Conservation (phyloP, 1,140 invertebrate species). For the Xylocopa sonorina region DNA sequence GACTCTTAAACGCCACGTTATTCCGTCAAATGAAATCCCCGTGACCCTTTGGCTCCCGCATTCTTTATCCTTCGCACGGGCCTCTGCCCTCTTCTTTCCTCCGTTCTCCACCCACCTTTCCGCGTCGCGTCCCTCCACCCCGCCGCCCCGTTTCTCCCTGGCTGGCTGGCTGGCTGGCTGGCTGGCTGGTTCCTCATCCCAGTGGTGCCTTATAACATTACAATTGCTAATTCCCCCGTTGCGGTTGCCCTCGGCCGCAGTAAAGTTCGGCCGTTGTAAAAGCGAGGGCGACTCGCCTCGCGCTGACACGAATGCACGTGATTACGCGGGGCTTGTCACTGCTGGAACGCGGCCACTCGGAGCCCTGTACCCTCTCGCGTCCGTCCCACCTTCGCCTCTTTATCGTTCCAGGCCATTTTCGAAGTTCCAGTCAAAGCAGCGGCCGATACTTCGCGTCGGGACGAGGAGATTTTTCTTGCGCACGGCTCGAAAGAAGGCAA, state of each 20-base stretch:
- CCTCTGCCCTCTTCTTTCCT: constrained; percentile 23
- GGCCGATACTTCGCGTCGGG: too few species aligned
- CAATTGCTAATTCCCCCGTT: constrained; percentile 81
- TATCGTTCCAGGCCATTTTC: too few species aligned
- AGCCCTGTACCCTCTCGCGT: not conserved
- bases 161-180: too few species aligned
- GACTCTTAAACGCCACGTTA: constrained; percentile 80
- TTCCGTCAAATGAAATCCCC: constrained; percentile 81
- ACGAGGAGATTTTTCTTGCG: too few species aligned
- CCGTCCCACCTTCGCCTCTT: not conserved
- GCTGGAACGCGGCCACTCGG: constrained; percentile 45
- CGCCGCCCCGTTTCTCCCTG: not conserved
- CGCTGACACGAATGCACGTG: constrained; percentile 66
- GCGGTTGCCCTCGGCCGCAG: constrained; percentile 73
- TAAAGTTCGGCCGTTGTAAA: constrained; percentile 81
- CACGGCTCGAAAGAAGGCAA: too few species aligned
- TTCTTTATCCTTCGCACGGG: constrained; percentile 67
- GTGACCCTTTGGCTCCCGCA: constrained; percentile 70
- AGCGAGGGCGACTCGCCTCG: constrained; percentile 72
- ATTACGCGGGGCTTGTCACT: constrained; percentile 62
- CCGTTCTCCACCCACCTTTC: constrained; percentile 23
- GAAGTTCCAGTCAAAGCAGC: too few species aligned
- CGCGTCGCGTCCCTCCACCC: not conserved
- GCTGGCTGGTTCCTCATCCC: too few species aligned
- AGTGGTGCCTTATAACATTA: constrained; percentile 79